Evolutionary conservation across 2,888 invertebrate species (phyloP), one percentile per base, ranked within the genome.

Genomic region (Tanytarsus gracilentus): DNA sequence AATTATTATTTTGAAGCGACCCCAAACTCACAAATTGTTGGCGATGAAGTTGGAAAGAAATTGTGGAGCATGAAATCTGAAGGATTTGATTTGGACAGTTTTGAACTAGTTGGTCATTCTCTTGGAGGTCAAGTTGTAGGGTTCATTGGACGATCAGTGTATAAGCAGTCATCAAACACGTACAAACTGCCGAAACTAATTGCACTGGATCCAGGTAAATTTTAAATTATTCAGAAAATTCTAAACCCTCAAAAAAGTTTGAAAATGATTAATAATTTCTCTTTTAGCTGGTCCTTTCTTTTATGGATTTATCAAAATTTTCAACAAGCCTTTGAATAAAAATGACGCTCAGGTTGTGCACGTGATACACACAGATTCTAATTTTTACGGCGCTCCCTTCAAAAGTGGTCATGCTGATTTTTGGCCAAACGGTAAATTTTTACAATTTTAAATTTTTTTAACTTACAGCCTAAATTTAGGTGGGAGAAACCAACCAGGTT

Each of bases 381-480:
- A 77, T 0, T 74, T 71, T 0, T 77, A 77, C 48, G 78, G 78
- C 0, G 78, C 77, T 0, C 76, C 77, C 0, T 75, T 76, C 0
- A 64, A 68, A 2, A 77, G 77, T 0, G 78, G 77, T 1, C 79
- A 79, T 0, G 80, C 72, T 0, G 81, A 81, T 65, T 81, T 81
- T 69, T 81, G 81, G 81, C 81, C 81, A 0, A 81, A 81, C 63
- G 76, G n/a, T n/a, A n/a, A n/a, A n/a, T n/a, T n/a, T n/a, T n/a
- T n/a, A n/a, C n/a, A n/a, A n/a, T n/a, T 7, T 7, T 30, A 30
- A 30, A 9, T 30, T 30, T 30, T 9, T 30, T 9, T 9, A 9
- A 30, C 9, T 9, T 9, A 30, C 9, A 9, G 9, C 9, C 7
- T 9, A 30, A 9, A 9, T 30, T 30, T 30, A 30, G n/a, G 78